A percentile compares a stretch with the other conserved stretches of the same genome.
Conservation (phyloP, 1,140 invertebrate genomes). For the Sitobion miscanthi region DNA sequence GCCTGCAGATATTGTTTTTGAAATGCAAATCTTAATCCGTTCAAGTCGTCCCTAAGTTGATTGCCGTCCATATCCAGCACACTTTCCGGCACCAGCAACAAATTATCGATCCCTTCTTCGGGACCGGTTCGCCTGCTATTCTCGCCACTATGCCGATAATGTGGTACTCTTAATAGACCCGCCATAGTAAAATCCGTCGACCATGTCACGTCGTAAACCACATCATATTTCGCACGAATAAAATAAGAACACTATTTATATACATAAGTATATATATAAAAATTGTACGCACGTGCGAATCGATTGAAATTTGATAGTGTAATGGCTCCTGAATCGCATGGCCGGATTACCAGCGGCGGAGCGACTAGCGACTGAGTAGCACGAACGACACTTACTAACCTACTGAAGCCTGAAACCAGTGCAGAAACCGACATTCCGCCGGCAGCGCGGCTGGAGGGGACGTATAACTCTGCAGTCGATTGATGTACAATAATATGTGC, state of each 20-base stretch:
- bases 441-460: slow-evolving; percentile 47
- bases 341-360: background rate
- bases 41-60: slow-evolving; percentile 68
- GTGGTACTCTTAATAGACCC: slow-evolving; percentile 65
- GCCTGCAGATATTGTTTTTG: slow-evolving; percentile 67
- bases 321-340: background rate
- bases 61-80: slow-evolving; percentile 70
- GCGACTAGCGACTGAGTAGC: background rate
- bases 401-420: slow-evolving; percentile 55
- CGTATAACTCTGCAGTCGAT: background rate
- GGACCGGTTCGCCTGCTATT: slow-evolving; percentile 59
- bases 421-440: slow-evolving; percentile 47
- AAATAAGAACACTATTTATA: background rate
- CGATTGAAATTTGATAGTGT: background rate
- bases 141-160: slow-evolving; percentile 38
- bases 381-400: slow-evolving; percentile 55
- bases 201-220: slow-evolving; percentile 1
- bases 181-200: background rate
- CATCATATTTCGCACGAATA: background rate
- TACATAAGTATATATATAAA: background rate
- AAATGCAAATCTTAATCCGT: slow-evolving; percentile 66
- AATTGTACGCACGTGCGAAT: background rate
- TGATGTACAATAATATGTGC: background rate
- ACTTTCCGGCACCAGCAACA: slow-evolving; percentile 69
- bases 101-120: slow-evolving; percentile 68